These are phyloP conservation scores for Hypocryptadius cinnamomeus DNA, from an alignment of 2,113 vertebrate species.

Conservation along the genomic window DNA sequence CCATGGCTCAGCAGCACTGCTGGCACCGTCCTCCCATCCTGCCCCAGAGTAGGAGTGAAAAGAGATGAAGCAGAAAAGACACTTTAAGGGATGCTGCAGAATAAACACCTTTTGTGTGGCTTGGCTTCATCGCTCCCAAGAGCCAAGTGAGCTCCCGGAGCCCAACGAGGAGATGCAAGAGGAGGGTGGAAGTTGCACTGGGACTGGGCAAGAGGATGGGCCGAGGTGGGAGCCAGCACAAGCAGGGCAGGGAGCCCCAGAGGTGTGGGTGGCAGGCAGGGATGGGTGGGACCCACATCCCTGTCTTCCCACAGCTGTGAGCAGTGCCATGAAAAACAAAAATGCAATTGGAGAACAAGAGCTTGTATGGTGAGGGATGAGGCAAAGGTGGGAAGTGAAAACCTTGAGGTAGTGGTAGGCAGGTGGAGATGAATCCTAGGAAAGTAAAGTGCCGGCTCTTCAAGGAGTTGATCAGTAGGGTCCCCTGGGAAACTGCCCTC, in stretches of 20 bases:
- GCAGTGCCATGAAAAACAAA: neutral
- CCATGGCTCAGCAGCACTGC: neutral
- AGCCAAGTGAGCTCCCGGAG: neutral
- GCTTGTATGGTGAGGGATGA: neutral
- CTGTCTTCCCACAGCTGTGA: neutral
- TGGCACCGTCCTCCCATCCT: accelerated
- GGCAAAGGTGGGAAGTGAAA: neutral
- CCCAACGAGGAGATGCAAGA: neutral
- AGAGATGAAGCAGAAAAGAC: neutral
- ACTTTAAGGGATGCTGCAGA: neutral
- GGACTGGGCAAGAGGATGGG: neutral
- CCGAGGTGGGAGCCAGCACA: neutral
- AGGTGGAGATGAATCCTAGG: neutral
- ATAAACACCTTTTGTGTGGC: neutral
- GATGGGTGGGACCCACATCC: neutral
- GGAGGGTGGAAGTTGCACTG: neutral
- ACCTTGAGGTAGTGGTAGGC: constrained; percentile 36
- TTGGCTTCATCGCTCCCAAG: neutral
- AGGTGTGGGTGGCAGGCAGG: neutral
- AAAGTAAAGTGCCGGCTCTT: neutral
- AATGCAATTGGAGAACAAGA: neutral
- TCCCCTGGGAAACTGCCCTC: neutral
- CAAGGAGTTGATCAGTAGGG: neutral
- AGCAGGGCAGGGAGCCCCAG: neutral
- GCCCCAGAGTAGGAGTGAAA: neutral